Base-by-base conservation (phyloP, 2,797 vertebrate genomes). In the Peromyscus aztecus region DNA sequence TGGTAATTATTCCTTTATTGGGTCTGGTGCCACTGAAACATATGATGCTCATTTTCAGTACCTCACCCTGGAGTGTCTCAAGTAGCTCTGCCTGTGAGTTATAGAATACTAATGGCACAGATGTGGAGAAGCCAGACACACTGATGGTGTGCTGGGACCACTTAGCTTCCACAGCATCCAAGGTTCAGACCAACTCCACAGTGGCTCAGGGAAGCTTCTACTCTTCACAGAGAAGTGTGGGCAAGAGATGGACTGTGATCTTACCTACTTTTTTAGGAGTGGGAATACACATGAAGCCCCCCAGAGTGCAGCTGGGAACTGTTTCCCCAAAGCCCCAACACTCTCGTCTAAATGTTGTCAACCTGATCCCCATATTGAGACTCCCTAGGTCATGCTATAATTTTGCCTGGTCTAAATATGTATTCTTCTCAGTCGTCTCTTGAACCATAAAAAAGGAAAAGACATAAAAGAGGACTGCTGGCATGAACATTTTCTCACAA, bases 1-100 rank as follows among this genome's bases (percentile, higher is more conserved):
- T 19, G 5, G 46, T 83, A 91, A 95, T 96, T 85, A 89, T 75
- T 89, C 95, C 49, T 93, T 90, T 76, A 55, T 61, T 91, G 57
- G 17, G 7, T 90, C 82, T 84, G 59, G 16, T 77, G 61, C 77
- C 59, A 59, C 4, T 37, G 71, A 96, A 90, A 67, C 49, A n/a
- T 69, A 77, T 17, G 91, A 73, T 89, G 94, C 63, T 83, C 57
- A 14, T 84, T 82, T 96, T 17, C 76, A 94, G 89, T 2, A 4
- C 29, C 27, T 71, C 10, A 37, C 61, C 81, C 46, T 27, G 59
- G 84, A 67, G 78, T 29, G 95, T 89, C 59, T 89, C 91, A 95
- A 95, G 89, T 63, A 63, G 40, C 46, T 90, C 29, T 69, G n/a
- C 5, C 34, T 81, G 8, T 49, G 76, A 86, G 17, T 37, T 75